These are phyloP conservation scores for Columba janthina DNA, from an alignment of 2,113 vertebrate species.

Conservation along the genomic window DNA sequence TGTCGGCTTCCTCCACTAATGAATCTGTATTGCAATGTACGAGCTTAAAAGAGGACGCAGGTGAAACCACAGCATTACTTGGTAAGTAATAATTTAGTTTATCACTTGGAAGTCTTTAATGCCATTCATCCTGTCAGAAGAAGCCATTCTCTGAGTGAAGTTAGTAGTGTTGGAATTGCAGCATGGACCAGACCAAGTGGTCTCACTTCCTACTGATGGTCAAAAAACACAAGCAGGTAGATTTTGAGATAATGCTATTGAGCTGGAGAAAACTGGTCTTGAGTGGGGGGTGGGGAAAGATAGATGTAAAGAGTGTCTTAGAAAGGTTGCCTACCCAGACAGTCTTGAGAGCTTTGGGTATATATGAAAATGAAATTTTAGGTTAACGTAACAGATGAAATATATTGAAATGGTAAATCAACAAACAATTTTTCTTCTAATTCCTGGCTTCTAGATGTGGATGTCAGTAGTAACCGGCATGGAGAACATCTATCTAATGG, in stretches of 20 bases:
- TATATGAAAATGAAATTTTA: not conserved
- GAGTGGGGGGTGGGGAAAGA: fast-evolving
- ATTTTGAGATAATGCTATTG: fast-evolving
- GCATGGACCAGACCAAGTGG: fast-evolving
- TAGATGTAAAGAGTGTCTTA: not conserved
- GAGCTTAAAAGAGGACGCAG: constrained; percentile 69
- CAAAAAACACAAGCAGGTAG: not conserved
- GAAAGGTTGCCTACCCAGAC: not conserved
- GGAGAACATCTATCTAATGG: constrained; percentile 64
- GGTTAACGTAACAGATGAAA: not conserved
- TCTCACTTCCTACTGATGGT: not conserved
- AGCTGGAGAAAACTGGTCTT: not conserved
- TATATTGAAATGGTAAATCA: not conserved
- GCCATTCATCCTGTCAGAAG: not conserved
- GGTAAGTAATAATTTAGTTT: constrained; percentile 56
- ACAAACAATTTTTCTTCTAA: not conserved
- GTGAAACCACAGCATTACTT: constrained; percentile 75
- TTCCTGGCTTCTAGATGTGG: constrained; percentile 59
- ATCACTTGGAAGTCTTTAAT: not conserved
- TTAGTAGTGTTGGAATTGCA: not conserved
- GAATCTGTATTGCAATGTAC: constrained; percentile 52
- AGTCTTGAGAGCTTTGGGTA: not conserved
- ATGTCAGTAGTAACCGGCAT: constrained; percentile 49
- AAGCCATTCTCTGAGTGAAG: not conserved
- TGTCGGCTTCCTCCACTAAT: constrained; percentile 57